phyloP scores from a whole-genome alignment of 2,113 vertebrate genomes.

The Stomatorhinus ivindoensis region DNA sequence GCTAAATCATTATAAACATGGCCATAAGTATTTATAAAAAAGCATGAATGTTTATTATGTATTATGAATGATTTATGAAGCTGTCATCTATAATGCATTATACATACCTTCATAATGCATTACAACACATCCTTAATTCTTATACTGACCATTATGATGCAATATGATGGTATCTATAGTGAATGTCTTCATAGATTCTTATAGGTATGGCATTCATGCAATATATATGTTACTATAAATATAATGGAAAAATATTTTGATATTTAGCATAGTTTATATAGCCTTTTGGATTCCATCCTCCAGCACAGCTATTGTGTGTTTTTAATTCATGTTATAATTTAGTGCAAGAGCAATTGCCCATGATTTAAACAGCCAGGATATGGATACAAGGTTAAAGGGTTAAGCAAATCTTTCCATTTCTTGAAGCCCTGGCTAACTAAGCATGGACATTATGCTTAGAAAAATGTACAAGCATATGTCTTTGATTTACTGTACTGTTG shows the following conservation, averaged over 20 bases:
- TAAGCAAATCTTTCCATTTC: background rate
- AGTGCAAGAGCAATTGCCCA: background rate
- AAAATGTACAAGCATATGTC: conserved; percentile 19
- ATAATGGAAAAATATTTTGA: background rate
- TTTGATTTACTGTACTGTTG: conserved; percentile 25
- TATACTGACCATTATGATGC: background rate
- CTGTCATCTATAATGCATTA: background rate
- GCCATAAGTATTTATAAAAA: too few relatives aligned
- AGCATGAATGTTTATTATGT: background rate
- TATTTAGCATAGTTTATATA: background rate
- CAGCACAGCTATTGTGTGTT: background rate
- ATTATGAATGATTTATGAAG: background rate
- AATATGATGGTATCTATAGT: background rate
- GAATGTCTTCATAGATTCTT: background rate
- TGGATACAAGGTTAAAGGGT: background rate
- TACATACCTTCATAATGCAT: background rate
- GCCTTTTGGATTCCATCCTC: background rate
- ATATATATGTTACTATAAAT: background rate
- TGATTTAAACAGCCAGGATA: background rate
- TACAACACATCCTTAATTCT: background rate
- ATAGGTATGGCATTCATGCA: background rate
- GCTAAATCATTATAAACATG: background rate
- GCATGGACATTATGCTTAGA: background rate
- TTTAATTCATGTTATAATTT: background rate
- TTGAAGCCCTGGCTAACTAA: background rate